Evolutionary conservation across 2,113 vertebrate genomes (phyloP), one percentile per base, ranked within the genome.

Genomic region (Donacobius atricapilla): DNA sequence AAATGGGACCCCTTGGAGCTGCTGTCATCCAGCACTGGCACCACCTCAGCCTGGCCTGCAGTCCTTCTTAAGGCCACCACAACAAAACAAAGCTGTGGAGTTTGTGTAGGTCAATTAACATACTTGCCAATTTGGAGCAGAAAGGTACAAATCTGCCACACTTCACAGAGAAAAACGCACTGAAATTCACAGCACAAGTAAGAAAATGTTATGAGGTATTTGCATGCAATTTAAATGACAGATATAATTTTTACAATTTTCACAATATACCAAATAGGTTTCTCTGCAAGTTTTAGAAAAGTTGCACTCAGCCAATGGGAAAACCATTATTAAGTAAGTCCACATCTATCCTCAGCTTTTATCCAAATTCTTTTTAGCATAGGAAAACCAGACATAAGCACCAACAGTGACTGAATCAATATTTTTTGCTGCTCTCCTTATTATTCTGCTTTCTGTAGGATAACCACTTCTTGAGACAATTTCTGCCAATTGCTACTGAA

Each of bases 401-500:
- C 15, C n/a, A 84, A 69, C 12, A 42, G 13, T 11, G 21, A 78
- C 0, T 0, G 1, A 91, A 53, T 40, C 17, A 70, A 0, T 65
- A 37, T 50, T 66, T 88, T 78, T 76, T 58, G 15, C 54, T 53
- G 23, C 57, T 71, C 75, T 72, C 35, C 37, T 65, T 42, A 39
- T 30, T 72, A 33, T 22, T 56, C 35, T 24, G 5, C 45, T 82
- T 77, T 81, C 30, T 64, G 50, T 15, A 47, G 40, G 27, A 64
- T 18, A 72, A 87, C 15, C 28, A 20, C 13, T 80, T 77, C 16
- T 60, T 40, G 15, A 56, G 56, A 60, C 9, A 42, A 78, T 60
- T 72, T 64, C 40, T 6, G 2, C 12, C 37, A 65, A n/a, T 1
- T 42, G 7, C 58, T 51, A 13, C 30, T 48, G n/a, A n/a, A n/a